A percentile compares a stretch with the other conserved stretches of the same genome.
These are phyloP conservation scores for Borostomias antarcticus DNA, from an alignment of 2,797 vertebrate genomes.

Conservation along the genomic window DNA sequence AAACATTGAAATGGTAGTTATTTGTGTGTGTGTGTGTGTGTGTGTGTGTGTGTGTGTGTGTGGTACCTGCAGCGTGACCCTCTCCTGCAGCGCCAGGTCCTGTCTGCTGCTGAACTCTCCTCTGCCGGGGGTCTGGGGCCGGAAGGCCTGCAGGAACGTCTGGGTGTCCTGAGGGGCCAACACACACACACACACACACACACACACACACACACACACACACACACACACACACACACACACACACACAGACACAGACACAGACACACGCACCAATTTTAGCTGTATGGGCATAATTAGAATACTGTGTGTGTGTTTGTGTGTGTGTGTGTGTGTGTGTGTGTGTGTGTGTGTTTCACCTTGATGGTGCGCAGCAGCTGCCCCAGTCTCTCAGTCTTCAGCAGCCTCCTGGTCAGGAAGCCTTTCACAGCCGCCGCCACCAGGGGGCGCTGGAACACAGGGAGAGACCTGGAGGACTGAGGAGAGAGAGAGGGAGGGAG, in stretches of 20 bases:
- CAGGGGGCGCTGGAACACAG: constrained; percentile 63
- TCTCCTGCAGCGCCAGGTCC: constrained; percentile 68
- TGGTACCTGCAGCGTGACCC: constrained; percentile 76
- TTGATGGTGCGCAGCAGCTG: constrained; percentile 73
- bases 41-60: neutral
- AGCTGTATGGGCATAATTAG: no score
- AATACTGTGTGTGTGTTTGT: neutral
- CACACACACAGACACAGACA: constrained; percentile 28
- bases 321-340: neutral
- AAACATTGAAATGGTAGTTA: no score
- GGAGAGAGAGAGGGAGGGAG: neutral
- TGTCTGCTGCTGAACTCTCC: constrained; percentile 58
- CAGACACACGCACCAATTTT: constrained; percentile 11
- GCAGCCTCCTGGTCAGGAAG: constrained; percentile 74
- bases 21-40: neutral
- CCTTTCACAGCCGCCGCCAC: constrained; percentile 71
- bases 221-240: constrained; percentile 20
- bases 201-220: constrained; percentile 20
- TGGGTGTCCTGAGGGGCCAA: constrained; percentile 66
- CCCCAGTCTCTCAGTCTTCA: constrained; percentile 68
- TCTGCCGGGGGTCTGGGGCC: constrained; percentile 50
- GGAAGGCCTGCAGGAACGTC: constrained; percentile 64
- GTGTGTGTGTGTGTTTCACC: constrained; percentile 54
- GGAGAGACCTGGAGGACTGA: constrained; percentile 43
- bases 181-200: constrained; percentile 6